Evolutionary conservation across 2,113 vertebrate species (phyloP), one percentile per base, ranked within the genome.

Genomic region (Laticauda laticaudata): DNA sequence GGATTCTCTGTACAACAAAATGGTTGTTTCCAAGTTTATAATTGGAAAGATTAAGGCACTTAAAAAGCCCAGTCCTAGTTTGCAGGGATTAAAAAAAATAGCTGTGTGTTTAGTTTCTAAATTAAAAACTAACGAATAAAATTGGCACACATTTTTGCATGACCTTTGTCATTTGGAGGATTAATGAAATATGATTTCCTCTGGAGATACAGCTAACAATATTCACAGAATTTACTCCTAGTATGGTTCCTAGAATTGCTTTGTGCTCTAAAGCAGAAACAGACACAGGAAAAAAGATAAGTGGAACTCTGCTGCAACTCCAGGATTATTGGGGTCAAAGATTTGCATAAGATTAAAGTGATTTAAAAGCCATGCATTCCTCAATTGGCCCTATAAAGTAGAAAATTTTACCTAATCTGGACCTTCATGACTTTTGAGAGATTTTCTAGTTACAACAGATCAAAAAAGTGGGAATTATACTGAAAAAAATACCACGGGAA

Each of bases 11-110:
- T 54, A 86, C 91, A 90, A 95, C 95, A 92, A 89, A 96, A 93
- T 94, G 94, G 93, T 69, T 6, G 87, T 91, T 89, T 96, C 94
- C 95, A 94, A 90, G 94, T 95, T 87, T 95, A 93, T 94, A 95
- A 97, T 75, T 95, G 94, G 96, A 94, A 97, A 96, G 92, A 97
- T 75, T 75, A 96, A 96, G 97, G 96, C 93, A 85, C 81, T 61
- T 53, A 92, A 92, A 95, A 95, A 92, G 95, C 6, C 92, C 92
- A 96, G 95, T 95, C 92, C 94, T 93, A 64, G 94, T 86, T 97
- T 94, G 93, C 96, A 96, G 95, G 94, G 94, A 94, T 94, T 95
- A 93, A 95, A 91, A 15, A 81, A 43, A 93, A 95, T 96, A 96
- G 96, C 92, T 93, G 29, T 94, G 90, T 86, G 93, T 69, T 96